phyloP scores from a whole-genome alignment of 2,797 vertebrate genomes.

The Bovichtus diacanthus region DNA sequence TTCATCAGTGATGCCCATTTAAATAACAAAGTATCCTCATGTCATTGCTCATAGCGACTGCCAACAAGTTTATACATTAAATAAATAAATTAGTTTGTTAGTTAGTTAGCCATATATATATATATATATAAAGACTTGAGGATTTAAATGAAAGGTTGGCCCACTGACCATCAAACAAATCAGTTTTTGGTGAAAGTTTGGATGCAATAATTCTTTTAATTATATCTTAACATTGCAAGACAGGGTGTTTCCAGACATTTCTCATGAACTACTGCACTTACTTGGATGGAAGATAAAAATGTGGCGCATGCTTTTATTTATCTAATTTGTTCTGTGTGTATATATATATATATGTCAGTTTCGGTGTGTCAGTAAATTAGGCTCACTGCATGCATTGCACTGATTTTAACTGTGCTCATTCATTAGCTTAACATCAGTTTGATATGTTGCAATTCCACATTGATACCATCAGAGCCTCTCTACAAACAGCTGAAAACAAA shows the following conservation, averaged over 20 bases:
- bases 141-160: not conserved
- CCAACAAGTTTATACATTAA: too few species aligned
- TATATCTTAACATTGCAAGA: not conserved
- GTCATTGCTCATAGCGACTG: not conserved
- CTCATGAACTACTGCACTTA: not conserved
- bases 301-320: not conserved
- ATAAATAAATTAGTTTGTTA: too few species aligned
- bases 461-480: constrained; percentile 44
- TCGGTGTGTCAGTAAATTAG: not conserved
- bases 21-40: not conserved
- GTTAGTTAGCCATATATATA: not conserved
- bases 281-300: not conserved
- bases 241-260: not conserved
- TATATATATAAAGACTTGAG: not conserved
- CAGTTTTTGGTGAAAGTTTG: not conserved
- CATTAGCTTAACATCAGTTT: not conserved
- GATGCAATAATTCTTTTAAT: not conserved
- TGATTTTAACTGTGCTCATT: not conserved
- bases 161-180: not conserved
- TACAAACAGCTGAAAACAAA: constrained; percentile 63
- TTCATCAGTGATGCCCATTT: not conserved
- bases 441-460: constrained; percentile 16
- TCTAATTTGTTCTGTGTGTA: not conserved
- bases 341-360: too few species aligned
- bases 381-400: not conserved